Evolutionary conservation across 2,797 vertebrate species (phyloP), one percentile per base, ranked within the genome.

Genomic region (Neosilurus mollespiculum): DNA sequence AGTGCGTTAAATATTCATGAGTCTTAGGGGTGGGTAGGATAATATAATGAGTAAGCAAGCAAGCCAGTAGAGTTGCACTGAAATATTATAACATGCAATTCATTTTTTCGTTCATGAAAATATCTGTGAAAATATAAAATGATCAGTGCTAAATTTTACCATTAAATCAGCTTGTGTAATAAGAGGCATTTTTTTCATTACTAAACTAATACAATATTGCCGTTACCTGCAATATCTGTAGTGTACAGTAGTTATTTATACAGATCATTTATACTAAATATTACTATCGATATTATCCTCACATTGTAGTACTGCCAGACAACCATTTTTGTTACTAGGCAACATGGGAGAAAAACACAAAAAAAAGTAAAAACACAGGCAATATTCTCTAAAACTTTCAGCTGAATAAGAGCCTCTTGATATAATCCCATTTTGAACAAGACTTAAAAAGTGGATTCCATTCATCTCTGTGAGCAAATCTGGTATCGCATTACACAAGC

Each of bases 341-440:
- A 73, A 26, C 4, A 14, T 72, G 51, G 51, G 2, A 24, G 7
- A 24, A 51, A 51, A 53, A 49, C 8, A n/a, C 10, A 70, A n/a
- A 14, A 34, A 49, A 70, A 70, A 22, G 20, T 43, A 22, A 43
- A 53, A 24, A 12, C 69, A 16, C 69, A 51, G n/a, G 5, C 49
- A 72, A 54, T 26, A 72, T 54, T 56, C 72, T 22, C 53, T 2
- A 3, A 58, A 20, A 58, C 54, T 5, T 34, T 59, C 16, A 10
- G 24, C 1, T 22, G 49, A 53, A 26, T 22, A 20, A 69, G 16
- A 24, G 22, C 8, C 18, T 53, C 43, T 71, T 62, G 24, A n/a
- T 67, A 58, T 59, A 54, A 83, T 53, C 24, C 15, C 66, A 71
- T 62, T 78, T 18, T 43, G 9, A 70, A 79, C 58, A 64, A 10